Conservation (phyloP, 2,113 vertebrate species). For the Bubalus kerabau region DNA sequence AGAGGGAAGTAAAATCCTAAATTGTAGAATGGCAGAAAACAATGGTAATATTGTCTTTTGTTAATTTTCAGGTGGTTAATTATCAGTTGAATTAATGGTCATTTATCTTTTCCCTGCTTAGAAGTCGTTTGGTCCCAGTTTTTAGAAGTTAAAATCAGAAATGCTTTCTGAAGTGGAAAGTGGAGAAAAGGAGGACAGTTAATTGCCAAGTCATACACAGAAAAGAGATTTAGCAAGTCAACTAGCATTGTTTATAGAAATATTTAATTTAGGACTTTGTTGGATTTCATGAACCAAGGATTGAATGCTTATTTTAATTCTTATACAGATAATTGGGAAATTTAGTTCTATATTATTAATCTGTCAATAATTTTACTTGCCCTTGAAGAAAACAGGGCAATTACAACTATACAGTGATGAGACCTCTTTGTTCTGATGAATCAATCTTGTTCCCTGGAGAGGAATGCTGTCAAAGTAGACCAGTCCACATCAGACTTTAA, state of each 20-base stretch:
- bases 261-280: constrained; percentile 14
- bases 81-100: constrained; percentile 51
- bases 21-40: constrained; percentile 46
- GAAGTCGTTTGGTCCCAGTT: neutral
- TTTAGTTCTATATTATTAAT: neutral
- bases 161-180: constrained; percentile 31
- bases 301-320: neutral
- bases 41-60: constrained; percentile 6
- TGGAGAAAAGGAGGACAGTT: neutral
- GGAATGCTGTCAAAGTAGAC: too few species aligned
- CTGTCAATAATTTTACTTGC: neutral
- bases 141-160: constrained; percentile 50
- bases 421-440: neutral
- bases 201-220: neutral
- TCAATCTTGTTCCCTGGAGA: neutral
- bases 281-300: neutral
- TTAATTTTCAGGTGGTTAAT: constrained; percentile 61
- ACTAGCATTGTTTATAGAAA: constrained; percentile 1
- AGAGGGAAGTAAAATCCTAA: constrained; percentile 37
- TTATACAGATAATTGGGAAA: neutral
- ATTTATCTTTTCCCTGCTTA: constrained; percentile 39
- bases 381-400: neutral
- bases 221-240: constrained; percentile 1
- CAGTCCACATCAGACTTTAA: neutral
- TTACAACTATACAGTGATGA: neutral